Base-by-base conservation (phyloP, 2,888 invertebrate species). In the Metopia argyrocephala region DNA sequence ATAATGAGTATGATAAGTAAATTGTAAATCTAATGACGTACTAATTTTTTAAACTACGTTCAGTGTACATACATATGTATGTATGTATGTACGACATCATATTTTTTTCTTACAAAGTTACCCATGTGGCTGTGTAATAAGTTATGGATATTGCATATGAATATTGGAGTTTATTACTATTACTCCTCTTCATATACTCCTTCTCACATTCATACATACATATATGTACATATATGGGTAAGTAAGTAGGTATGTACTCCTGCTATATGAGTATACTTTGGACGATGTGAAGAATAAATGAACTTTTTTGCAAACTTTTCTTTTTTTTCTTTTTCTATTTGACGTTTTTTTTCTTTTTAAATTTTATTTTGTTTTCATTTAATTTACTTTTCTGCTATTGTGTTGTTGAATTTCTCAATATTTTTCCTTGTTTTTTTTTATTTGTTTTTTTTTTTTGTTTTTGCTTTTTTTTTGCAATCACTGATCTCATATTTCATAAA, bases 401-500 rank as follows among this genome's bases (percentile, higher is more conserved):
- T 62, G 71, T 68, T 69, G 57, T 74, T 76, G 74, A 74, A 81
- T 78, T 81, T 78, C 80, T 78, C 61, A 66, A 74, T 78, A 74
- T 81, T 70, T 65, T 74, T 80, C 15, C 57, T 65, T 28, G 27
- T 50, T 57, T 45, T 57, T 18, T 65, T 31, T 18, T 1, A n/a
- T n/a, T n/a, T 28, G 7, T 48, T 20, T 27, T n/a, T 52, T 54
- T 23, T 68, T 7, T 46, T 48, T 66, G 54, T 66, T 50, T 76
- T 23, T 70, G 48, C 64, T 71, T 73, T 62, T 56, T 56, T 76
- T 70, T 78, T 82, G 68, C 78, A 80, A 83, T 83, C 83, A 82
- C 74, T 82, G 83, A 83, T 82, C 82, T 84, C 84, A 84, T 83
- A 84, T 84, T 84, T 83, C 84, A 84, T 82, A 79, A n/a, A 79